A percentile compares a stretch with the other conserved stretches of the same genome.
Conservation (phyloP, 2,113 vertebrate genomes). For the Dryoscopus gambensis region DNA sequence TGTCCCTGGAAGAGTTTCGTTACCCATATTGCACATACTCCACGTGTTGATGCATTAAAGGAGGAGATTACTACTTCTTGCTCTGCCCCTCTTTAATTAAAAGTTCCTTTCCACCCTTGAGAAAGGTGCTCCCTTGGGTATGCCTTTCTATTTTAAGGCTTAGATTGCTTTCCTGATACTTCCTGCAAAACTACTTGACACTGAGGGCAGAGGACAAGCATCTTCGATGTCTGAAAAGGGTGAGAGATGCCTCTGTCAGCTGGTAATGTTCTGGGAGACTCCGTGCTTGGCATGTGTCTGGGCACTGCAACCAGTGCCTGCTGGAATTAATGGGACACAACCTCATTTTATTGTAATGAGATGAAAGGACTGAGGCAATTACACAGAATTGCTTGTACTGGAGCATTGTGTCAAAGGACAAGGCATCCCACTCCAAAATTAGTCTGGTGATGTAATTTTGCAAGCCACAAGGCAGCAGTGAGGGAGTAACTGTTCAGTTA, state of each 20-base stretch:
- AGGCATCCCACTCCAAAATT: background rate
- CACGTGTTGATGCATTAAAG: background rate
- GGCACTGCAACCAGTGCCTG: background rate
- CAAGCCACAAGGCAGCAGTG: background rate
- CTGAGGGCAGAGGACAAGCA: background rate
- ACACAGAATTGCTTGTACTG: background rate
- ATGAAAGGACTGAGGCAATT: background rate
- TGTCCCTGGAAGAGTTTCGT: background rate
- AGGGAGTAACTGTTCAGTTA: background rate
- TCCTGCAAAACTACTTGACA: background rate
- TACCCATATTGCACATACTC: background rate
- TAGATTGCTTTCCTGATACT: background rate
- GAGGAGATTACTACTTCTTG: background rate
- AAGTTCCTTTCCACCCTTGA: background rate
- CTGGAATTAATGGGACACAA: slow-evolving; percentile 20
- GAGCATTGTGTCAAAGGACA: background rate
- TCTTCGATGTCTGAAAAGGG: background rate
- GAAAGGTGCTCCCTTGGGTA: background rate
- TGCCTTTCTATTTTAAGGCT: background rate
- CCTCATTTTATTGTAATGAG: background rate
- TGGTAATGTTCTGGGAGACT: background rate
- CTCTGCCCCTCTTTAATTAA: background rate
- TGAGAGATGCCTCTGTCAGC: slow-evolving; percentile 17
- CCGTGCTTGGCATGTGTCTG: background rate
- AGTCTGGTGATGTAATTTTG: background rate